Base-by-base conservation (phyloP, 2,888 invertebrate genomes). In the Heliothis peltigera region DNA sequence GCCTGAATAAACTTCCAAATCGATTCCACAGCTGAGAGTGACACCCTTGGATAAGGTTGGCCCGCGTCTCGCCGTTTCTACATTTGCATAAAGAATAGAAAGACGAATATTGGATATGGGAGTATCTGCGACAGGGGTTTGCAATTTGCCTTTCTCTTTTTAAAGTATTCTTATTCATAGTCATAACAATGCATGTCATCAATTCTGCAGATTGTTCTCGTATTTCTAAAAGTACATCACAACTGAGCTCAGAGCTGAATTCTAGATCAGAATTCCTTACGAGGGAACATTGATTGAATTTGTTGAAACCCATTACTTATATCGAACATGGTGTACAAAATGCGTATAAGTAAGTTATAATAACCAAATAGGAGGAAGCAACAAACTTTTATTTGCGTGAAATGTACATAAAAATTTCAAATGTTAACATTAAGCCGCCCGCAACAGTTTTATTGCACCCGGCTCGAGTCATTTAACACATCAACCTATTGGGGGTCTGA, bases 1-100 rank as follows among this genome's bases (percentile, higher is more conserved):
- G 89, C 84, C 88, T 90, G 92, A 93, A 94, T 94, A 93, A 93
- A 94, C 92, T 92, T 91, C 92, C 90, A 92, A 94, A 94, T 94
- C 94, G 94, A 92, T 94, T 93, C 89, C 88, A 84, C 90, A 90
- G 89, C 95, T 94, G 95, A 89, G 90, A 91, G 90, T 94, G 95
- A 94, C 94, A 92, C 87, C 89, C 84, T 84, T 85, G 90, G 89
- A 89, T 91, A 90, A 87, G 90, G 87, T 87, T 89, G 86, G 84
- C 86, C 83, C 86, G 75, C 81, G 76, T 80, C 79, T 86, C 83
- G 81, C 84, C 87, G 85, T 86, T 85, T 83, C 87, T 86, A 88
- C 89, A 94, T 94, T 94, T 93, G 91, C 93, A 93, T 94, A 92
- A 90, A 91, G 90, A 92, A 92, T 89, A 86, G 86, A 86, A 87